Evolutionary conservation across 2,113 vertebrate species (phyloP).

Genomic region (Aphyosemion australe): DNA sequence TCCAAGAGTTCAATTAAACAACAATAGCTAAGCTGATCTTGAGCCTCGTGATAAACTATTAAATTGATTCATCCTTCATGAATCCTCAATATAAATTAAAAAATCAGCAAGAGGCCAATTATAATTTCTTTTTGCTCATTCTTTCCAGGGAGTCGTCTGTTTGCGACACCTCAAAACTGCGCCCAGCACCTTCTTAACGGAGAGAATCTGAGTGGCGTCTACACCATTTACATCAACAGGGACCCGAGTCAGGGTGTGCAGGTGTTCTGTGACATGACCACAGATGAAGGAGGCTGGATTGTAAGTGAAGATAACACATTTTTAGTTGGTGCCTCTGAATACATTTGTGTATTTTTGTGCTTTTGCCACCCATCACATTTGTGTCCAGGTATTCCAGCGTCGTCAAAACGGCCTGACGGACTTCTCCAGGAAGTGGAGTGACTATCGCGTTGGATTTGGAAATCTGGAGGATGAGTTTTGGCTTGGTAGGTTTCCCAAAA

Average conservation of each 20-base stretch:
- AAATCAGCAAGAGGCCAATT: slow-evolving; percentile 2
- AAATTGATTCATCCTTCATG: neutral
- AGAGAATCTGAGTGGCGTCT: slow-evolving; percentile 88
- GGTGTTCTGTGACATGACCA: slow-evolving; percentile 97
- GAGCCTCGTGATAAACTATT: neutral
- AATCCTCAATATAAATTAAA: too few relatives aligned
- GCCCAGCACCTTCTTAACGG: slow-evolving; percentile 95
- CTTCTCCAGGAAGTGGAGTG: slow-evolving; percentile 95
- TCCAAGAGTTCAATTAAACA: too few relatives aligned
- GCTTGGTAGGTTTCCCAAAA: slow-evolving; percentile 84
- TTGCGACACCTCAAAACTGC: slow-evolving; percentile 94
- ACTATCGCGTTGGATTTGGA: slow-evolving; percentile 92
- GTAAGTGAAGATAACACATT: slow-evolving; percentile 80
- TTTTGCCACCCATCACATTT: neutral
- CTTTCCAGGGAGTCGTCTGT: slow-evolving; percentile 87
- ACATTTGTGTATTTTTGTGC: neutral
- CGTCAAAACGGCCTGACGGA: slow-evolving; percentile 95
- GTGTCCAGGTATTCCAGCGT: slow-evolving; percentile 91
- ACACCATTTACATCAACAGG: slow-evolving; percentile 92
- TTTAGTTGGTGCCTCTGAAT: too few relatives aligned
- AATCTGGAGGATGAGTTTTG: slow-evolving; percentile 98
- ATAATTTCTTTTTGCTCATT: neutral
- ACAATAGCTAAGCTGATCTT: neutral
- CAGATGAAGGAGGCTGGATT: slow-evolving; percentile 94
- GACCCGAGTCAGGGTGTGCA: slow-evolving; percentile 89